Percentiles rank a stretch among this genome's conserved stretches.
phyloP scores from a whole-genome alignment of 2,888 invertebrate species.

The Chydorus sphaericus region DNA sequence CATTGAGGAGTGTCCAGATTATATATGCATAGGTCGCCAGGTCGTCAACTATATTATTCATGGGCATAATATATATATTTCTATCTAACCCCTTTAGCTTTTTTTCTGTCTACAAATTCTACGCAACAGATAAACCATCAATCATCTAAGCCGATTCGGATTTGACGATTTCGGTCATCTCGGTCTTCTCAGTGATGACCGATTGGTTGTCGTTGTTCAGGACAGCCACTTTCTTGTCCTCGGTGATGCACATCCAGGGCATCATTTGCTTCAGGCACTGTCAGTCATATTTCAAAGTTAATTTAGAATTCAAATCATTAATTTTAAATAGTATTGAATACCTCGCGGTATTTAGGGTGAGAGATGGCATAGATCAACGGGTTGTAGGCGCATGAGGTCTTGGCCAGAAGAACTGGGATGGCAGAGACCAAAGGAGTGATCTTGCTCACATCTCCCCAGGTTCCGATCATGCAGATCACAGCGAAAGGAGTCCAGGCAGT shows the following conservation, averaged over 20 bases:
- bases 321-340: not conserved
- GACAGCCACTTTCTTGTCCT: conserved; percentile 2
- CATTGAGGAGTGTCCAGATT: too few species aligned
- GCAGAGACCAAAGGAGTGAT: conserved; percentile 68
- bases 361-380: conserved; percentile 55
- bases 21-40: too few species aligned
- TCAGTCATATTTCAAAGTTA: not conserved
- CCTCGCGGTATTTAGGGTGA: conserved; percentile 15
- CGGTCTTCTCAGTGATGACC: conserved; percentile 8
- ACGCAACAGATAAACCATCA: too few species aligned
- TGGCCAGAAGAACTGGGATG: conserved; percentile 82
- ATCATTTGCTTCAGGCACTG: conserved; percentile 14
- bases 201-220: conserved; percentile 1
- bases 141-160: conserved; percentile 9
- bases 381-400: conserved; percentile 79
- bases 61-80: too few species aligned
- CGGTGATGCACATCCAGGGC: conserved; percentile 15
- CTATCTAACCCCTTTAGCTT: too few species aligned
- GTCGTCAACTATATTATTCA: too few species aligned
- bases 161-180: not conserved
- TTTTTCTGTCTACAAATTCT: too few species aligned
- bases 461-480: conserved; percentile 64
- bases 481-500: conserved; percentile 85
- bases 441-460: conserved; percentile 49
- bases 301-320: not conserved